Evolutionary conservation across 2,113 vertebrate species (phyloP), one percentile per base, ranked within the genome.

Genomic region (Hypocryptadius cinnamomeus): DNA sequence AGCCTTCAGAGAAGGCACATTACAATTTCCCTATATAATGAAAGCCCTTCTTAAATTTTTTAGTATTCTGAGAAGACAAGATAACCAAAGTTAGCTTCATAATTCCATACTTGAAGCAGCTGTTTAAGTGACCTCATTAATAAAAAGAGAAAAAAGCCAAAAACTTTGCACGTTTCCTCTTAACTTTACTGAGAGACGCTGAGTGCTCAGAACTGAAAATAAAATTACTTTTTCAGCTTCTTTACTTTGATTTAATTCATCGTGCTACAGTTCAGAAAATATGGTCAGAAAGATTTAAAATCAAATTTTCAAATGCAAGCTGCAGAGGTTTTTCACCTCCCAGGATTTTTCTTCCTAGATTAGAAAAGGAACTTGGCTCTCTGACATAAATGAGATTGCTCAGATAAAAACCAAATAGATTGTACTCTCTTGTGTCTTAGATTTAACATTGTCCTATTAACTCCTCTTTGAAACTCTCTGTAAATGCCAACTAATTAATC

Each of bases 161-260:
- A 61, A 88, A 74, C 14, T 83, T 61, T n/a, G 54, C 68, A 85
- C 47, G 8, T 81, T 95, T 96, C 39, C 44, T 92, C 35, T 77
- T 82, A 61, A 57, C 40, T 63, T 90, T 35, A 92, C 27, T 35
- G 33, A 87, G 24, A 89, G 71, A 14, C 10, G 19, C 88, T 74
- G 71, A 94, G 60, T 68, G 53, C 72, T 88, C 76, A 60, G 64
- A 93, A 90, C 56, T 88, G 64, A 90, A 94, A 96, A 90, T 45
- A 37, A 86, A 89, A 53, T 76, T 72, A 81, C 45, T 85, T 61
- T 65, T 61, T 84, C 61, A 64, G 73, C 73, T 92, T 61, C 60
- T 57, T 93, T 54, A 42, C 16, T 94, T 87, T 77, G 74, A 85
- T 85, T 80, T 90, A 88, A 89, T 89, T 92, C 85, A 79, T 72